phyloP scores from a whole-genome alignment of 2,113 vertebrate species.

The Macroglossus sobrinus region DNA sequence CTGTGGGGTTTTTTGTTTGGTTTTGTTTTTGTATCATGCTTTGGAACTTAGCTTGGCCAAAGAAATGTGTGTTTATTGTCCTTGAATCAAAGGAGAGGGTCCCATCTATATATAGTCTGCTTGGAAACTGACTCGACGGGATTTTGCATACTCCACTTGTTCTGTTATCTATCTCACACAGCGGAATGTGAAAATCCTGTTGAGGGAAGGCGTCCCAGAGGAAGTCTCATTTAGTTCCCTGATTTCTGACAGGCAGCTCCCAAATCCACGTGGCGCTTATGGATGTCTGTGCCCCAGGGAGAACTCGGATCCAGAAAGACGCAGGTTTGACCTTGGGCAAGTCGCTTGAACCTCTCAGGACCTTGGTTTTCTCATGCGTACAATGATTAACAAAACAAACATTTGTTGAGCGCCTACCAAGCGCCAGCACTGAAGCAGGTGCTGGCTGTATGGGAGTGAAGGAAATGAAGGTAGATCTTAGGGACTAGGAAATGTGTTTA shows the following conservation, averaged over 20 bases:
- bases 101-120: background rate
- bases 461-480: background rate
- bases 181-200: background rate
- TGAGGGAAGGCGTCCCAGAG: background rate
- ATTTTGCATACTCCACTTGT: background rate
- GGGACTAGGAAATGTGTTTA: too few species aligned
- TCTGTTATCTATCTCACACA: background rate
- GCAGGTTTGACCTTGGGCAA: background rate
- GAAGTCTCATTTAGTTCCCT: background rate
- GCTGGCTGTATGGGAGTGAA: background rate
- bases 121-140: background rate
- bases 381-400: background rate
- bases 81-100: background rate
- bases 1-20: background rate
- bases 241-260: background rate
- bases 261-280: accelerated
- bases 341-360: background rate
- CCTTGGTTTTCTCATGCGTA: background rate
- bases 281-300: background rate
- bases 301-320: background rate
- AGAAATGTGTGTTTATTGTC: background rate
- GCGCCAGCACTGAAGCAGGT: background rate
- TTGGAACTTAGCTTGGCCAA: background rate
- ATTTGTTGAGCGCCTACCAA: background rate
- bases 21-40: background rate